Evolutionary conservation across 2,113 vertebrate species (phyloP).

Genomic region (Zosterops hypoxanthus): DNA sequence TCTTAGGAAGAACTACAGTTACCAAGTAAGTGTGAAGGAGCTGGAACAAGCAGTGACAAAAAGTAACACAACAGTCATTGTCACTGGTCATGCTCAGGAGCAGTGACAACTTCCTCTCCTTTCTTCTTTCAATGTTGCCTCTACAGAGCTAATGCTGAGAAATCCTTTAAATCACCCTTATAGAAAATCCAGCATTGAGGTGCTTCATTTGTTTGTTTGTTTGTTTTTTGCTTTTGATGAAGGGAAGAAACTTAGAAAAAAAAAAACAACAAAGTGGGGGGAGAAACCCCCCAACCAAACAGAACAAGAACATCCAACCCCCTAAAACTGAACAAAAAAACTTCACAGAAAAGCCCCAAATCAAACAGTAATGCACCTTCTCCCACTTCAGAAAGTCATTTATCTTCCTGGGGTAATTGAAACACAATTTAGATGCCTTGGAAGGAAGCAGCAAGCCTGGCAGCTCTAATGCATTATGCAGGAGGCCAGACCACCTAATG

Average conservation of each 20-base stretch:
- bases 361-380: background rate
- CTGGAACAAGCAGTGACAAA: background rate
- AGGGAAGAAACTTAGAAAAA: background rate
- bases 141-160: background rate
- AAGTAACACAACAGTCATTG: background rate
- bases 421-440: background rate
- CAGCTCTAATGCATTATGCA: background rate
- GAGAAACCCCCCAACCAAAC: rapidly evolving
- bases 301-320: background rate
- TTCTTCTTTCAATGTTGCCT: background rate
- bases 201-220: background rate
- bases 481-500: background rate
- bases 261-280: background rate
- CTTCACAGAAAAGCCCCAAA: background rate
- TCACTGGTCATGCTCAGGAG: background rate
- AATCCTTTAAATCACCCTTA: background rate
- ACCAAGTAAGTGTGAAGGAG: background rate
- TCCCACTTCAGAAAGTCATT: background rate
- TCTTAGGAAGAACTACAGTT: background rate
- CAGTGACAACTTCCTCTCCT: background rate
- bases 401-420: background rate
- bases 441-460: background rate
- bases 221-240: background rate
- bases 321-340: background rate
- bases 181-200: background rate